Conservation (phyloP, 2,113 vertebrate genomes). For the Hyla sarda region DNA sequence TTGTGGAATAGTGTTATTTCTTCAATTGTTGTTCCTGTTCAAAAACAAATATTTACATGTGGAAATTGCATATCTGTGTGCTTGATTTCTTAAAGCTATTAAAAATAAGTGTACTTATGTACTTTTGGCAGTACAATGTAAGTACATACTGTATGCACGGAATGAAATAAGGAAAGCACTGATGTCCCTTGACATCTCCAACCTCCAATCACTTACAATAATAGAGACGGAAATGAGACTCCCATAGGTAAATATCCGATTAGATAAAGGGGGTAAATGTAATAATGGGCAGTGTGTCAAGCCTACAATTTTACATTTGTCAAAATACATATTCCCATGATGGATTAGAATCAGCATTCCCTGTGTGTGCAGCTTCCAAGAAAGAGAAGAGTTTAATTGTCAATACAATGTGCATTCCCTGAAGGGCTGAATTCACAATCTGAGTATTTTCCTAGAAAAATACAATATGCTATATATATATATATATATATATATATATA, state of each 20-base stretch:
- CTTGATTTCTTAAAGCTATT: neutral
- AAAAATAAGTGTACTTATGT: neutral
- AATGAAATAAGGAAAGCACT: neutral
- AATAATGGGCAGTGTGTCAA: slow-evolving; percentile 15
- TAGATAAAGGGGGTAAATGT: slow-evolving; percentile 8
- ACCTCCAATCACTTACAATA: slow-evolving; percentile 6
- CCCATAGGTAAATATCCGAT: slow-evolving; percentile 23
- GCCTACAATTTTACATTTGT: neutral
- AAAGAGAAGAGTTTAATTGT: neutral
- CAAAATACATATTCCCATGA: slow-evolving; percentile 9
- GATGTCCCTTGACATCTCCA: neutral
- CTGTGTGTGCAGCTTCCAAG: neutral
- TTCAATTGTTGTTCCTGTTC: no score
- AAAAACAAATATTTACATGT: neutral
- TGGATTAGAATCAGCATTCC: neutral
- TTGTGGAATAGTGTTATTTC: no score
- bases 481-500: no score
- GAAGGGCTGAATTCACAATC: neutral
- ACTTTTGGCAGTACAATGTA: neutral
- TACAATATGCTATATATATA: no score
- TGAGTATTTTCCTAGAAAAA: neutral
- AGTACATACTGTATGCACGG: neutral
- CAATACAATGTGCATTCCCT: neutral
- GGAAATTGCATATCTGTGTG: neutral
- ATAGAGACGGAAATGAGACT: neutral